Evolutionary conservation across 2,888 invertebrate species (phyloP).

Genomic region (Elysia crispata): DNA sequence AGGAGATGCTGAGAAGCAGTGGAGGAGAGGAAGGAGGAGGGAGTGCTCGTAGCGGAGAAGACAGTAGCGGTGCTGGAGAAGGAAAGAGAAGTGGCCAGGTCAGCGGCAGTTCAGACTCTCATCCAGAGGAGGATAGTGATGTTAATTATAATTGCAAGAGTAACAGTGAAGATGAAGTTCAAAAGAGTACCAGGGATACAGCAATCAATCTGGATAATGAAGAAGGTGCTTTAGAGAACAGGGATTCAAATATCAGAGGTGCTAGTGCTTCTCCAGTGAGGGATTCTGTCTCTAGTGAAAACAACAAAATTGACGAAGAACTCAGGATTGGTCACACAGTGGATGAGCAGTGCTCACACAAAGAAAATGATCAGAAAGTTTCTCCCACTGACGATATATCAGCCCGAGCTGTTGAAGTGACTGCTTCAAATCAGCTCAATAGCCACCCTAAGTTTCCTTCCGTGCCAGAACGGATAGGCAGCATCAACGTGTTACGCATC

Average conservation of each 20-base stretch:
- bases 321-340: no score
- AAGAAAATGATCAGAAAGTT: neutral
- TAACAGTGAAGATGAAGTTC: neutral
- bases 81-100: neutral
- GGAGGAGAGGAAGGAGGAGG: conserved; percentile 23
- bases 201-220: neutral
- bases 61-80: conserved; percentile 26
- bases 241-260: neutral
- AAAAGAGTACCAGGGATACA: neutral
- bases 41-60: conserved; percentile 13
- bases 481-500: no score
- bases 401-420: no score
- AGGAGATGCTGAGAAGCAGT: conserved; percentile 15
- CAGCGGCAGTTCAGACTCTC: neutral
- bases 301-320: no score
- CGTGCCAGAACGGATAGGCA: no score
- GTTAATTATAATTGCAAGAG: neutral
- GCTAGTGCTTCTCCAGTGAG: no score
- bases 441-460: no score
- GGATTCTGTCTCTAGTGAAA: no score
- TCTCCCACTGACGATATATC: neutral
- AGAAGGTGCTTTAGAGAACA: neutral
- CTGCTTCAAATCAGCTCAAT: no score
- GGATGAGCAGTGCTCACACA: neutral
- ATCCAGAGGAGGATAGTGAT: neutral